A percentile compares a stretch with the other conserved stretches of the same genome.
These are phyloP conservation scores for Thereva nobilitata DNA, from an alignment of 2,888 invertebrate genomes.

Conservation along the genomic window DNA sequence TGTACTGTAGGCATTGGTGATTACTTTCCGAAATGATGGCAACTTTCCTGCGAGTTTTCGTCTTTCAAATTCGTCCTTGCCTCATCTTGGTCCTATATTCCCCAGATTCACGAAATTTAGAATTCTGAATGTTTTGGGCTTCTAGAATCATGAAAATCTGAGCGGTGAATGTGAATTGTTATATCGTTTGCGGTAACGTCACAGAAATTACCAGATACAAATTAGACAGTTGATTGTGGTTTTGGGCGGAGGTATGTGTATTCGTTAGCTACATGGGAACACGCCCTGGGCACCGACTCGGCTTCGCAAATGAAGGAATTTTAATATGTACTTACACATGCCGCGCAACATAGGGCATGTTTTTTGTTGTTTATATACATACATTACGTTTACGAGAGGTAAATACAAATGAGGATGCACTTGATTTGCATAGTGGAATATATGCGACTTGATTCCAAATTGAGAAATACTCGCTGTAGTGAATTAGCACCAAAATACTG, in stretches of 20 bases:
- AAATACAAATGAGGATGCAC: too few species aligned
- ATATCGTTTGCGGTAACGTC: not conserved
- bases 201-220: conserved; percentile 20
- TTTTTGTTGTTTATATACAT: not conserved
- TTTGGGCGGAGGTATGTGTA: not conserved
- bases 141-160: too few species aligned
- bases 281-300: too few species aligned
- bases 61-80: not conserved
- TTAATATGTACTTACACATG: not conserved
- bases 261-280: conserved; percentile 1
- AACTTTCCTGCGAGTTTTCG: conserved; percentile 22
- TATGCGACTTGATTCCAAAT: too few species aligned
- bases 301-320: too few species aligned
- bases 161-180: conserved; percentile 8
- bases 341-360: not conserved
- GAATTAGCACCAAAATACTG: too few species aligned
- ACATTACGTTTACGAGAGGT: too few species aligned
- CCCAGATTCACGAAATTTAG: not conserved
- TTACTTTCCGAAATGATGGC: conserved; percentile 28
- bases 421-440: too few species aligned
- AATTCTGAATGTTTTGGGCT: not conserved
- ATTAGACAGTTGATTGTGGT: conserved; percentile 23
- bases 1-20: conserved; percentile 21
- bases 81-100: not conserved
- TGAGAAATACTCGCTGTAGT: too few species aligned